These are phyloP conservation scores for Drosophila nasuta DNA, from an alignment of 1,140 invertebrate species.

Conservation along the genomic window DNA sequence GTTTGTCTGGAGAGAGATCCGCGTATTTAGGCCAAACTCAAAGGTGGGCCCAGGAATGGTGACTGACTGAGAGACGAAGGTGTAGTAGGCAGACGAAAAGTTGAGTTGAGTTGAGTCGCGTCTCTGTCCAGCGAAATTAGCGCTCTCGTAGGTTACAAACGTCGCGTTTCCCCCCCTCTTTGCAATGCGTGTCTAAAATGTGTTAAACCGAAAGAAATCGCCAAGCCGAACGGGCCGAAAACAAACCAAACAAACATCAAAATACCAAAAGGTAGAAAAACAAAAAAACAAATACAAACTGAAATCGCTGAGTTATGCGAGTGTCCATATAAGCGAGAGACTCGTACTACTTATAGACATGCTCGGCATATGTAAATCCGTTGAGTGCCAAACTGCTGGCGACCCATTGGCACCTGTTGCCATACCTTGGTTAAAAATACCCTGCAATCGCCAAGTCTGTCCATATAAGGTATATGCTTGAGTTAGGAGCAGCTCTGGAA, in stretches of 20 bases:
- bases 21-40: slow-evolving; percentile 56
- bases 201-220: slow-evolving; percentile 70
- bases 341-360: slow-evolving; percentile 44
- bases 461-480: not conserved
- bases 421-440: slow-evolving; percentile 20
- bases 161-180: not conserved
- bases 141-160: slow-evolving; percentile 32
- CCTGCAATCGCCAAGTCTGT: slow-evolving; percentile 7
- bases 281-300: slow-evolving; percentile 25
- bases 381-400: slow-evolving; percentile 27
- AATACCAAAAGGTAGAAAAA: slow-evolving; percentile 6
- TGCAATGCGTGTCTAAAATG: slow-evolving; percentile 49
- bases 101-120: not conserved
- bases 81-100: not conserved
- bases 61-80: not conserved
- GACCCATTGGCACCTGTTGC: slow-evolving; percentile 40
- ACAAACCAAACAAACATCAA: slow-evolving; percentile 33
- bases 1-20: slow-evolving; percentile 43
- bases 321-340: slow-evolving; percentile 30
- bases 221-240: slow-evolving; percentile 47
- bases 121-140: slow-evolving; percentile 43
- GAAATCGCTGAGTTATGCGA: slow-evolving; percentile 43
- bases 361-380: slow-evolving; percentile 34
- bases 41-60: slow-evolving; percentile 1
- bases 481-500: not conserved